Conservation (phyloP, 2,888 invertebrate species). For the Nasonovia ribisnigri region DNA sequence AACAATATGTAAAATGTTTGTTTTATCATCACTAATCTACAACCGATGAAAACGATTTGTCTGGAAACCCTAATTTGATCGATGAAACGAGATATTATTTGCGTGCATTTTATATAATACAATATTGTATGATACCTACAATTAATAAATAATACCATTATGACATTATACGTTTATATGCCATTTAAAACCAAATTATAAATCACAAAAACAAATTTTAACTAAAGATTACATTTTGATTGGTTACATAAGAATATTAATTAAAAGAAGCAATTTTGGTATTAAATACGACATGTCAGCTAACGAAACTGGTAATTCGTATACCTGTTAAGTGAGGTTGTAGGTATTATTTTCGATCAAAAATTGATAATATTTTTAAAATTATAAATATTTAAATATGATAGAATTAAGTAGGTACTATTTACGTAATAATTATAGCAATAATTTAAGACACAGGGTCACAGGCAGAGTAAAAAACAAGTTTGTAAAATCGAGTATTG, state of each 20-base stretch:
- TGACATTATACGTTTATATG: neutral
- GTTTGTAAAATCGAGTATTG: neutral
- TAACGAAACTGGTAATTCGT: no score
- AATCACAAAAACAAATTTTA: neutral
- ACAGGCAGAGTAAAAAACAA: neutral
- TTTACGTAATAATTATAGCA: neutral
- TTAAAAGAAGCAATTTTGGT: neutral
- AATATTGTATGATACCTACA: neutral
- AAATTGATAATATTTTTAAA: neutral
- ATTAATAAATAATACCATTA: neutral
- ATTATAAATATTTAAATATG: neutral
- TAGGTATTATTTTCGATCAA: neutral
- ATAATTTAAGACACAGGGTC: neutral
- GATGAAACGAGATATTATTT: neutral
- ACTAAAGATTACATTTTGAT: neutral
- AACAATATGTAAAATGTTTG: neutral
- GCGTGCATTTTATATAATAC: no score
- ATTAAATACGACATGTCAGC: neutral
- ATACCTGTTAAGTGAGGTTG: neutral
- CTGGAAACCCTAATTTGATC: neutral
- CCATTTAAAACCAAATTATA: neutral
- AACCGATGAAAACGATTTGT: neutral
- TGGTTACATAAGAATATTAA: neutral
- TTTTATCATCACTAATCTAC: neutral
- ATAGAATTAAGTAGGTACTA: neutral